Conservation (phyloP, 2,888 invertebrate species). For the Troides helena region DNA sequence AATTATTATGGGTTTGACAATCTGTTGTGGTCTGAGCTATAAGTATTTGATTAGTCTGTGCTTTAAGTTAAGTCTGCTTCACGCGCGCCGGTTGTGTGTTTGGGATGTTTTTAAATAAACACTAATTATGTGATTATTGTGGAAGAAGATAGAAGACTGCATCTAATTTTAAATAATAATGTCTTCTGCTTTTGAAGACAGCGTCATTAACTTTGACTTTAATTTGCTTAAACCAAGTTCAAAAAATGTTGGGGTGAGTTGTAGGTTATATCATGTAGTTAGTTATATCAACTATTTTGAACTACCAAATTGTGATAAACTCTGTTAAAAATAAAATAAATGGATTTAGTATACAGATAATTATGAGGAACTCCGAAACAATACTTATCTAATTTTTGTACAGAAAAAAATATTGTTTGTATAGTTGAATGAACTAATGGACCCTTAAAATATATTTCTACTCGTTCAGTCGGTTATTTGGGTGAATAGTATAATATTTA, state of each 20-base stretch:
- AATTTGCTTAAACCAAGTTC: constrained; percentile 46
- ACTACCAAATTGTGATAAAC: too few relatives aligned
- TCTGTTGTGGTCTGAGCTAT: too few relatives aligned
- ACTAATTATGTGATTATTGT: constrained; percentile 19
- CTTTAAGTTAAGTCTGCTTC: background rate
- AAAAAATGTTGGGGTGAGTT: constrained; percentile 50
- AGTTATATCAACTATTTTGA: background rate
- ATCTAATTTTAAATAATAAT: constrained; percentile 34
- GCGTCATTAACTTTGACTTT: constrained; percentile 56
- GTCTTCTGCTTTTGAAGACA: constrained; percentile 43
- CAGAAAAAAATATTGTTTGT: background rate
- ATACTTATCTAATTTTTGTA: background rate
- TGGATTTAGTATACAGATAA: too few relatives aligned
- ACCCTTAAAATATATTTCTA: background rate
- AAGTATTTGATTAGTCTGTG: background rate
- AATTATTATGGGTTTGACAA: too few relatives aligned
- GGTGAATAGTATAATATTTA: too few relatives aligned
- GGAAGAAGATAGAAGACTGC: background rate
- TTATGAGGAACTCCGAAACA: background rate
- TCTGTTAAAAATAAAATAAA: too few relatives aligned
- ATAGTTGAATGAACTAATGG: too few relatives aligned
- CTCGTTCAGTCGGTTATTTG: background rate
- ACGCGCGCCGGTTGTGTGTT: constrained; percentile 28
- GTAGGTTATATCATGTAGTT: constrained; percentile 42
- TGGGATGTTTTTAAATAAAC: constrained; percentile 24